Conservation (phyloP, 2,888 invertebrate species). For the Lasioglossum zephyrum region DNA sequence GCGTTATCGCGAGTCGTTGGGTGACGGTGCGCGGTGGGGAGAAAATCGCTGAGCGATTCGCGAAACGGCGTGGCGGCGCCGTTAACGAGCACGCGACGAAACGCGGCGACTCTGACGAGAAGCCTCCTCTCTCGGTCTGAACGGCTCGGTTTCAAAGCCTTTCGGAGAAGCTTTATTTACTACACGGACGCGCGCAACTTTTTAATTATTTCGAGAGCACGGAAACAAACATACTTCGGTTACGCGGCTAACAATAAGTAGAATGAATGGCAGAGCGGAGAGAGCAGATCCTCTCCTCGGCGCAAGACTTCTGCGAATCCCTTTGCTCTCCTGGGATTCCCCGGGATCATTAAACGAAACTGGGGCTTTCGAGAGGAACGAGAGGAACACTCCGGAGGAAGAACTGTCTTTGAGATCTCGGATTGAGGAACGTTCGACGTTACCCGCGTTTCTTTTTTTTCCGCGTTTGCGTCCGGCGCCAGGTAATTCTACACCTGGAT, state of each 20-base stretch:
- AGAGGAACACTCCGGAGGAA: neutral
- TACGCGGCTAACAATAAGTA: slow-evolving; percentile 29
- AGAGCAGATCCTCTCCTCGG: slow-evolving; percentile 8
- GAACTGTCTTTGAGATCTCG: neutral
- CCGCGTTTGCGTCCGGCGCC: neutral
- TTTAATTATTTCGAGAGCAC: slow-evolving; percentile 47
- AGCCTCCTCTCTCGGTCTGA: neutral
- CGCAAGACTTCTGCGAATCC: slow-evolving; percentile 8
- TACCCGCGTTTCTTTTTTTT: neutral
- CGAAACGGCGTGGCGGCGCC: slow-evolving; percentile 7
- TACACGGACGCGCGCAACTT: slow-evolving; percentile 27
- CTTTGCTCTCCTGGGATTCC: neutral
- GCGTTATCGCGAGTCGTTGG: neutral
- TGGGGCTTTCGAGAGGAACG: neutral
- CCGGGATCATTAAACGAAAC: slow-evolving; percentile 8
- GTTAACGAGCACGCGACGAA: slow-evolving; percentile 64
- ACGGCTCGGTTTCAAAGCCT: slow-evolving; percentile 19
- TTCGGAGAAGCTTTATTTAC: slow-evolving; percentile 28
- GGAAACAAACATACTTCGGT: slow-evolving; percentile 23
- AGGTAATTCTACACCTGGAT: neutral
- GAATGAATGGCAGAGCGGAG: slow-evolving; percentile 39
- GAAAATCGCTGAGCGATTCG: neutral
- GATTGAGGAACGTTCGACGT: neutral
- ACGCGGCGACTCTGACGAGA: neutral
- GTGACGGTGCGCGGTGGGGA: too few species aligned